phyloP scores from a whole-genome alignment of 53 echinoderm and acorn worm genomes.

The Holothuria scabra region DNA sequence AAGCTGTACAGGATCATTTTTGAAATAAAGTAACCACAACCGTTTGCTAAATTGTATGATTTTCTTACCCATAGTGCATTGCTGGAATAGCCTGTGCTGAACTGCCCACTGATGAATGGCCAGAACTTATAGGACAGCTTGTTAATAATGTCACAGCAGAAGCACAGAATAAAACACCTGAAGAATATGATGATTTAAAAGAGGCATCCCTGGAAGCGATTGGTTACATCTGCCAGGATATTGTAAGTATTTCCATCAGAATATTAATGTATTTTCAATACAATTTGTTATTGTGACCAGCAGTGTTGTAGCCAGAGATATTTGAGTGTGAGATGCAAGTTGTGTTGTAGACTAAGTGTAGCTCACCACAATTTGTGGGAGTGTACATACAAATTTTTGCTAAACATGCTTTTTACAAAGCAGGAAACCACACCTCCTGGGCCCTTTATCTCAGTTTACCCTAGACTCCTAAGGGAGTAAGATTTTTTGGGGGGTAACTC shows the following conservation, averaged over 20 bases:
- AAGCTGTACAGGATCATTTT: neutral
- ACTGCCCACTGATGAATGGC: conserved; percentile 81
- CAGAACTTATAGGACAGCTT: conserved; percentile 70
- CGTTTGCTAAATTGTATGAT: neutral
- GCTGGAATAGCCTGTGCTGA: conserved; percentile 98
- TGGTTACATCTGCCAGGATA: conserved; percentile 99
- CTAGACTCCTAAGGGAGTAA: too few relatives aligned
- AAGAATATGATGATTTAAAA: conserved; percentile 74
- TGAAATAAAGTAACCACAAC: neutral
- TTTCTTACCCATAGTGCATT: conserved; percentile 69
- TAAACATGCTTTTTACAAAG: too few relatives aligned
- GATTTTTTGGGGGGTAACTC: too few relatives aligned
- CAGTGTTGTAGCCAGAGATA: too few relatives aligned
- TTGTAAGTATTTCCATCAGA: conserved; percentile 63
- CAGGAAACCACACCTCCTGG: too few relatives aligned
- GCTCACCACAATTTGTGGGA: too few relatives aligned
- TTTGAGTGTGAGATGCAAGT: too few relatives aligned
- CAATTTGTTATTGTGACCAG: too few relatives aligned
- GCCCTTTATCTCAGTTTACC: too few relatives aligned
- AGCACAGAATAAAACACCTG: conserved; percentile 14
- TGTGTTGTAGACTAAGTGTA: too few relatives aligned
- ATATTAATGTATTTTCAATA: neutral
- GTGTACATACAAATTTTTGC: too few relatives aligned
- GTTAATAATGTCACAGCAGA: conserved; percentile 55
- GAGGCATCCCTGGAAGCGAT: conserved; percentile 94